Base-by-base conservation (phyloP, 2,888 invertebrate species). In the Idaea straminata region DNA sequence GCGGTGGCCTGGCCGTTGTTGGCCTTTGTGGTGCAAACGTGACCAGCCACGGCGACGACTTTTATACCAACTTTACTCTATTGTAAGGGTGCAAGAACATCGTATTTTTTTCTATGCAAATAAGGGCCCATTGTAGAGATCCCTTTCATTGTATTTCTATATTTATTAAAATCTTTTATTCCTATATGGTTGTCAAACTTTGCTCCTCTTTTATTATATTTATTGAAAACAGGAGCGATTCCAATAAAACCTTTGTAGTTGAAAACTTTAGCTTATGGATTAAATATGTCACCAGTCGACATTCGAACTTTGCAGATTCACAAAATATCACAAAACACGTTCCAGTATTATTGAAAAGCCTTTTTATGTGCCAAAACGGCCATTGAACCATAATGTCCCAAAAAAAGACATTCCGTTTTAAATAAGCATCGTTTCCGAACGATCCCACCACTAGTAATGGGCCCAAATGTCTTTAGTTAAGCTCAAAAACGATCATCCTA, bases 401-500 rank as follows among this genome's bases (percentile, higher is more conserved):
- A 47, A 47, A 25, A 47, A 47, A 47, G 47, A 7, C 47, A 47
- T 47, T 47, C 10, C 13, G 13, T 47, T 13, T 47, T 13, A 47
- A 47, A 47, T 47, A 47, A 47, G 47, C 47, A 47, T 13, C 47
- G 47, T 47, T 47, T 47, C 67, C 63, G 65, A 66, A 69, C 69
- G 63, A 75, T 75, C 64, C 65, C 75, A 70, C 73, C 70, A 69
- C 62, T 74, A 69, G 77, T 74, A 78, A 80, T 76, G 74, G 74
- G 69, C 68, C 70, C 61, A 70, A 77, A 77, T 74, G 73, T 76
- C 81, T 77, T 77, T 76, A 77, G 75, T 78, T 76, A 76, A 78
- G 78, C 80, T 77, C 77, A 74, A 72, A 75, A 82, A 79, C 78
- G 81, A 75, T 75, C 77, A 67, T 73, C 79, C 78, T 75, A 79